Base-by-base conservation (phyloP, 2,797 vertebrate species). In the Sebastes cheni region DNA sequence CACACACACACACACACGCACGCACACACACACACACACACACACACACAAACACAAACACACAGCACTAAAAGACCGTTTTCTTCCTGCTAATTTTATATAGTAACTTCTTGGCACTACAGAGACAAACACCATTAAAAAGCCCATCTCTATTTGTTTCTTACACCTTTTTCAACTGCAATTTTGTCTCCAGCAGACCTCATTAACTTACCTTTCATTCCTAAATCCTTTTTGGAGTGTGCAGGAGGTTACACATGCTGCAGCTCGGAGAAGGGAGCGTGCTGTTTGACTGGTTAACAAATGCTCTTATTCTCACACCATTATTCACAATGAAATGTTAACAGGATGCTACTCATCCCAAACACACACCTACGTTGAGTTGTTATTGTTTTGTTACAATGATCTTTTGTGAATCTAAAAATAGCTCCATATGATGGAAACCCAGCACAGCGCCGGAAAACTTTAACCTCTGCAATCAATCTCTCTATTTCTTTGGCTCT, bases 191-290 rank as follows among this genome's bases (percentile, higher is more conserved):
- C 79, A 73, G 84, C 76, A 86, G 67, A 91, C 86, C 82, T 91
- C 91, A 93, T 91, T 90, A 92, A 83, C 81, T 89, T 86, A 86
- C 84, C 88, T 92, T 93, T 93, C 82, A 90, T 92, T 92, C 89
- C 78, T 64, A 88, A 89, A 90, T 85, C 84, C 85, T 80, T 50
- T 78, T 79, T 89, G 8, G 6, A 86, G 85, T 90, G 87, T 82
- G 86, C 84, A 80, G 80, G 79, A 87, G 87, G 86, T 79, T 87
- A 59, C 82, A 81, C 80, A 54, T 34, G 75, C 81, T 39, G 81
- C 84, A 80, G 73, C 85, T 86, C 75, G 1, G 73, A 82, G 70
- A 78, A 77, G 77, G 54, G 39, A 83, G 83, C 25, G 52, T 36
- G 72, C 83, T 81, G 87, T 90, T 86, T 79, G 89, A 91, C 87